Base-by-base conservation (phyloP, 2,113 vertebrate genomes). In the Formicarius rufipectus region DNA sequence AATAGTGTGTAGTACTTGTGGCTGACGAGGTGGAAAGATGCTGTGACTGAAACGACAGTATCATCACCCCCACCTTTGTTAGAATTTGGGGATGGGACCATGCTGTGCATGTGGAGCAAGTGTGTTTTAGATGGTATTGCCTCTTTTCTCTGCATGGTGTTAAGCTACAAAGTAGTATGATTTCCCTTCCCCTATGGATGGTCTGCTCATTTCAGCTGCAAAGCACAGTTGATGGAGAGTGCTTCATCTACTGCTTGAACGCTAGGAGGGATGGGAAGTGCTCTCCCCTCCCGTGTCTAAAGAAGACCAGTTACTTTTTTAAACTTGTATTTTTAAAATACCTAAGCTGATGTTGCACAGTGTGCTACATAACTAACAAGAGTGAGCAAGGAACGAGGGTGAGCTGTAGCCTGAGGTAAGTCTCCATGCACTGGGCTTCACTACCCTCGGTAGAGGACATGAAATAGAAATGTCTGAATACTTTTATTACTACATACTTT, bases 321-420 rank as follows among this genome's bases (percentile, higher is more conserved):
- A 67, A 88, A 78, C 72, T 95, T 87, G 30, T 75, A 58, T 89
- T 89, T 91, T 78, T 94, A 77, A 95, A 93, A 35, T 47, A 72
- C 76, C 77, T 88, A 62, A 62, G 91, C 73, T 85, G 87, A 40
- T 83, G 84, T 82, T 90, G 84, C 20, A 4, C 82, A 87, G 87
- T 68, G 27, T 89, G 90, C 77, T 87, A 93, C 84, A 53, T 84
- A 91, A 90, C 93, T 94, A 97, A 93, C 78, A 91, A 93, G 79
- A 91, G 67, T 31, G 44, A 56, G 84, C 52, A 33, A 84, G 87
- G 80, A 89, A 90, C 0, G 7, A 92, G 82, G 75, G 85, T 91
- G 91, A 90, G 73, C 93, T 87, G 62, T 95, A 96, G 94, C 92
- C 95, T 68, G 78, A 92, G 93, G 93, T 96, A 92, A 87, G 87